These are phyloP conservation scores for Acanthopleura granulata DNA, from an alignment of 2,888 invertebrate species.

Conservation along the genomic window DNA sequence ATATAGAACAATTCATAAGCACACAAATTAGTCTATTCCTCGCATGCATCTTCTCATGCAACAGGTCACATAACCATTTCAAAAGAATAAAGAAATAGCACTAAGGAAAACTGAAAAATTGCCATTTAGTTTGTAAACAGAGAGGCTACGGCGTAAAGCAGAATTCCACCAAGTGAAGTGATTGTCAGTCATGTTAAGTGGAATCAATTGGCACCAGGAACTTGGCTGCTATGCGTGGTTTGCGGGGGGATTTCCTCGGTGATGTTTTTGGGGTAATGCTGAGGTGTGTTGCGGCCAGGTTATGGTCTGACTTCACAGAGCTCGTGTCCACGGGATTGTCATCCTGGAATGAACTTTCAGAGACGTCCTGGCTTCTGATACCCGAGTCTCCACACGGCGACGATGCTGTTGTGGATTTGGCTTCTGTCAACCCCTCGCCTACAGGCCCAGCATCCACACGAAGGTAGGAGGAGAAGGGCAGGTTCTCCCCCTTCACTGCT, in stretches of 20 bases:
- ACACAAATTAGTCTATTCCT: no score
- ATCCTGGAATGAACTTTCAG: slow-evolving; percentile 44
- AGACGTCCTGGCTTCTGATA: slow-evolving; percentile 37
- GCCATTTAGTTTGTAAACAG: no score
- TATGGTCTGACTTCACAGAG: slow-evolving; percentile 49
- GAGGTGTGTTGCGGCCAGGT: slow-evolving; percentile 28
- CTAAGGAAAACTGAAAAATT: background rate
- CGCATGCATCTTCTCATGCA: background rate
- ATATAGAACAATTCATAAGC: no score
- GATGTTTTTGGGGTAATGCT: slow-evolving; percentile 35
- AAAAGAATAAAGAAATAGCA: background rate
- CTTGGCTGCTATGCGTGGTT: slow-evolving; percentile 54
- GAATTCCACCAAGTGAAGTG: background rate
- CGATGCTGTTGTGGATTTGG: background rate
- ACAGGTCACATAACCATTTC: background rate
- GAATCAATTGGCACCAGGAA: slow-evolving; percentile 45
- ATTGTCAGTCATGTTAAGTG: background rate
- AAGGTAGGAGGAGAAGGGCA: slow-evolving; percentile 35
- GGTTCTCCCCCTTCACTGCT: slow-evolving; percentile 30
- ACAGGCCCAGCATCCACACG: background rate
- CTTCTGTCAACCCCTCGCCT: background rate
- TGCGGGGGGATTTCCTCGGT: slow-evolving; percentile 38
- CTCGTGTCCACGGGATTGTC: slow-evolving; percentile 55
- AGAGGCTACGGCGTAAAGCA: no score
- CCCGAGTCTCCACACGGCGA: slow-evolving; percentile 25